Evolutionary conservation across 2,113 vertebrate species (phyloP).

Genomic region (Equus przewalskii): DNA sequence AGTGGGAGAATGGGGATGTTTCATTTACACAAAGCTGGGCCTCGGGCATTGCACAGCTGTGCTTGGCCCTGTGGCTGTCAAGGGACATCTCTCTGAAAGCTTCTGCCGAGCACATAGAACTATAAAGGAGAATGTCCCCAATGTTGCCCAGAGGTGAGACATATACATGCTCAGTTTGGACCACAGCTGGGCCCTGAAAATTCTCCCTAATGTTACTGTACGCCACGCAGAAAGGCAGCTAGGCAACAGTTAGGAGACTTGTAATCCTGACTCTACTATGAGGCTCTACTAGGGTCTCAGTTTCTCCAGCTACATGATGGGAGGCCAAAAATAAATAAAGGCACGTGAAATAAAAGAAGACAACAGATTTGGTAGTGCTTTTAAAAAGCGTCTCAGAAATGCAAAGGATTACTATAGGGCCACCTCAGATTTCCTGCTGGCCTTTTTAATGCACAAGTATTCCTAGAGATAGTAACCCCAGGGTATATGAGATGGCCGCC

Average conservation of each 20-base stretch:
- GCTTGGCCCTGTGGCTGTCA: neutral
- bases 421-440: neutral
- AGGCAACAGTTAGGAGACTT: neutral
- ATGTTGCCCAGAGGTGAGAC: neutral
- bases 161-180: neutral
- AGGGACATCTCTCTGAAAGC: neutral
- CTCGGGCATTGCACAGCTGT: neutral
- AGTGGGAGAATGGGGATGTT: neutral
- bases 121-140: neutral
- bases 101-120: neutral
- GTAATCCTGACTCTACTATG: neutral
- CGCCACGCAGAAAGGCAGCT: neutral
- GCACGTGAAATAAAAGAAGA: neutral
- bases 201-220: neutral
- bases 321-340: neutral
- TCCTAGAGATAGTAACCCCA: neutral
- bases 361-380: neutral
- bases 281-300: neutral
- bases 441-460: accelerated
- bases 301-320: neutral
- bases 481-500: accelerated
- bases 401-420: neutral
- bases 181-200: neutral
- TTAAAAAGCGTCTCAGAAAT: neutral
- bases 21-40: neutral